Conservation (phyloP, 2,888 invertebrate genomes). For the Eupeodes luniger region DNA sequence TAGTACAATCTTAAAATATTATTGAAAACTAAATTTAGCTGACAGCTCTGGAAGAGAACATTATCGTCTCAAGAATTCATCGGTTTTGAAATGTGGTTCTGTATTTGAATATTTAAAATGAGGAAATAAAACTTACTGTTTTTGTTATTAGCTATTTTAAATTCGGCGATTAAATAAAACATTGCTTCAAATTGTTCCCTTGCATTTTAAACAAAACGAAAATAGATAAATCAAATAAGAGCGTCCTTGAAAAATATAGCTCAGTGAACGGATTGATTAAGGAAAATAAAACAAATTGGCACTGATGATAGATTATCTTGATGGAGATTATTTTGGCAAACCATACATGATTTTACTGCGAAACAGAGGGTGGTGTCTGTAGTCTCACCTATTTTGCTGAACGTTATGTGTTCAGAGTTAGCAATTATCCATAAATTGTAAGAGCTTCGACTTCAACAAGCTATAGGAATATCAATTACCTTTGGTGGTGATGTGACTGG, state of each 20-base stretch:
- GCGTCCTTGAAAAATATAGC: constrained; percentile 29
- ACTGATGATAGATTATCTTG: constrained; percentile 17
- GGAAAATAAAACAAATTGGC: constrained; percentile 1
- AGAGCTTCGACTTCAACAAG: neutral
- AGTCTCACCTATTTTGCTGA: neutral
- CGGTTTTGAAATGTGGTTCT: neutral
- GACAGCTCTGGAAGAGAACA: neutral
- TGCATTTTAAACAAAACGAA: constrained; percentile 5
- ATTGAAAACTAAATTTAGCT: neutral
- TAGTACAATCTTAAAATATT: no score
- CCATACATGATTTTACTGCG: neutral
- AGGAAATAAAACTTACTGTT: constrained; percentile 5
- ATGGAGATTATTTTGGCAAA: constrained; percentile 25
- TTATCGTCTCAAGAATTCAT: neutral
- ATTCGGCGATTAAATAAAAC: neutral
- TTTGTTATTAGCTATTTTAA: neutral
- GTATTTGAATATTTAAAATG: neutral
- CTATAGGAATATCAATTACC: constrained; percentile 9
- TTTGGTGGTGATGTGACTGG: neutral
- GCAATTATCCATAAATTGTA: constrained; percentile 18
- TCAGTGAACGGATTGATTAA: neutral
- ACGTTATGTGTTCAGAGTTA: constrained; percentile 20
- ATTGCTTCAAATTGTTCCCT: neutral
- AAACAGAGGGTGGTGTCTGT: constrained; percentile 13
- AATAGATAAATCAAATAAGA: neutral